Conservation (phyloP, 2,888 invertebrate species). For the Eilema griseolum region DNA sequence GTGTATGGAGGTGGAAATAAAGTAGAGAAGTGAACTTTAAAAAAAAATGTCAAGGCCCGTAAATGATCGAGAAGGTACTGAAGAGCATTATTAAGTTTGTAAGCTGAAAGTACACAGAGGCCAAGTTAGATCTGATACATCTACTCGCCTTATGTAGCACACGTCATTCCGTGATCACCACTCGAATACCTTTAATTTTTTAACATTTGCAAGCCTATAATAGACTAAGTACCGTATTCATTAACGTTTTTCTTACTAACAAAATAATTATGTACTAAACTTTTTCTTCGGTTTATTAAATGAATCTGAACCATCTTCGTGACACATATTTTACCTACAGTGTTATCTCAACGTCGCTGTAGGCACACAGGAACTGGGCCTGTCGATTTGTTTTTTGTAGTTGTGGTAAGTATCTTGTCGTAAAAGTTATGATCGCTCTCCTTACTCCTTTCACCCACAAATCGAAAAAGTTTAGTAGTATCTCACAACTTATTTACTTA, state of each 20-base stretch:
- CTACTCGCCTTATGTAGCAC: too few relatives aligned
- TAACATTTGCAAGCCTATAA: too few relatives aligned
- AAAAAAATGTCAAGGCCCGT: neutral
- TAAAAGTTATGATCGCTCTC: neutral
- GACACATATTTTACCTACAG: neutral
- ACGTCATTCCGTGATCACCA: too few relatives aligned
- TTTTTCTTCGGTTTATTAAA: too few relatives aligned
- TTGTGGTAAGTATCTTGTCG: neutral
- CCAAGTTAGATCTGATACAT: too few relatives aligned
- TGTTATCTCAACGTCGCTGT: neutral
- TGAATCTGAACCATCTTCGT: neutral
- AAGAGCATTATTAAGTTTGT: neutral
- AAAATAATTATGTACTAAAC: too few relatives aligned
- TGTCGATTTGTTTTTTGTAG: neutral
- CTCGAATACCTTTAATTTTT: too few relatives aligned
- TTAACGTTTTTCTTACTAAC: too few relatives aligned
- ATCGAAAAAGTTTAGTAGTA: neutral
- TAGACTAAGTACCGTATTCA: too few relatives aligned
- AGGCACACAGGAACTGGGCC: neutral
- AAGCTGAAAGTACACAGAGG: too few relatives aligned
- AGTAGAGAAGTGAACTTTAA: neutral
- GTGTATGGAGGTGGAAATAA: neutral
- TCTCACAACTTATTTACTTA: neutral
- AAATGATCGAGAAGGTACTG: neutral
- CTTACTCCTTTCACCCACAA: constrained; percentile 4